phyloP scores from a whole-genome alignment of 2,797 vertebrate species.

The Meriones psammophilus region DNA sequence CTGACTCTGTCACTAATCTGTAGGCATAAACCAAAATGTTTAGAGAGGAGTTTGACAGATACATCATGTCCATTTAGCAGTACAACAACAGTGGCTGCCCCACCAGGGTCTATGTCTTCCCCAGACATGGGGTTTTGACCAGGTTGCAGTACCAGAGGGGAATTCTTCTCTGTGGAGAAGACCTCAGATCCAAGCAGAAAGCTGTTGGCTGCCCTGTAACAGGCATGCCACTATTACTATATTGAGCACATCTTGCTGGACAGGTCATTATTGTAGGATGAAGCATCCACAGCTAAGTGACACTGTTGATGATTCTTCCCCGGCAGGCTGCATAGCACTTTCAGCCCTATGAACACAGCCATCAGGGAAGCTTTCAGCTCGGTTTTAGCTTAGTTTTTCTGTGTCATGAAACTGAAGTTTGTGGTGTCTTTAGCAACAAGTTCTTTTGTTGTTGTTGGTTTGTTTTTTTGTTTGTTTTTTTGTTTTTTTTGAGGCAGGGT shows the following conservation, averaged over 20 bases:
- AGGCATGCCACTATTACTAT: too few species aligned
- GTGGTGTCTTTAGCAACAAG: too few species aligned
- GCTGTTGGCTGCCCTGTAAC: neutral
- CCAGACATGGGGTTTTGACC: neutral
- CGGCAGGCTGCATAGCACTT: neutral
- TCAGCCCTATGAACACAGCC: too few species aligned
- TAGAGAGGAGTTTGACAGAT: neutral
- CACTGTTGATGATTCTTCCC: neutral
- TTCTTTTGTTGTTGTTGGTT: neutral
- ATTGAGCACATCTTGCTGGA: neutral
- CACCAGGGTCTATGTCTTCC: neutral
- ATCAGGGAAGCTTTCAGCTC: neutral
- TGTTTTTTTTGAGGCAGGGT: too few species aligned
- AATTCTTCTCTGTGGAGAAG: neutral
- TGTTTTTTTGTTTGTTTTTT: too few species aligned
- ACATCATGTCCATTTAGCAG: neutral
- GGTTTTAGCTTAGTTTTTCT: neutral
- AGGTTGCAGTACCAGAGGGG: neutral
- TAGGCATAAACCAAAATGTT: neutral
- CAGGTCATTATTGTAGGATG: neutral
- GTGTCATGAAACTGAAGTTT: neutral
- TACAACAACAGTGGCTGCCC: neutral
- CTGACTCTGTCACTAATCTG: neutral
- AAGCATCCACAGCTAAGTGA: neutral
- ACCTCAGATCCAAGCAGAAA: neutral